Evolutionary conservation across 2,797 vertebrate species (phyloP).

Genomic region (Eremophila alpestris): DNA sequence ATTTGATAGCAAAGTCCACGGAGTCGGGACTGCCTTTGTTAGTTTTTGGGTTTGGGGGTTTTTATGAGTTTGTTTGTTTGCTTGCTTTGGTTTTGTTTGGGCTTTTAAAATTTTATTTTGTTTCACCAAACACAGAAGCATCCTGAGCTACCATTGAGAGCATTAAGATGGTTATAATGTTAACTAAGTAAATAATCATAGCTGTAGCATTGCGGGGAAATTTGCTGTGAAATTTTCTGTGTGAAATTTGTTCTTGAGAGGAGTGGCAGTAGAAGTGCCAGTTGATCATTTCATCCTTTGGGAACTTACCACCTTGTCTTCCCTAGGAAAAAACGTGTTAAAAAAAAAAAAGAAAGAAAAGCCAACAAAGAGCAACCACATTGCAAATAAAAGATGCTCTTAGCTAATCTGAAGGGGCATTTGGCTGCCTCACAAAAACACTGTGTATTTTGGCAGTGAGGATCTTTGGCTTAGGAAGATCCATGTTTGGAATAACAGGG

Average conservation of each 20-base stretch:
- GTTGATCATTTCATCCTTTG: not conserved
- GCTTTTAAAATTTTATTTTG: not conserved
- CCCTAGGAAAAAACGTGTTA: not conserved
- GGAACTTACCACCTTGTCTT: not conserved
- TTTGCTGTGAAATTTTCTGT: not conserved
- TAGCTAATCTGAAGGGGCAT: conserved; percentile 13
- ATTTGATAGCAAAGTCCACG: not conserved
- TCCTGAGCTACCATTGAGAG: not conserved
- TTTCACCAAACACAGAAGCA: not conserved
- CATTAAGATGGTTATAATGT: not conserved
- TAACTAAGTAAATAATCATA: not conserved
- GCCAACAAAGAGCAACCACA: not conserved
- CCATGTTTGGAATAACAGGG: conserved; percentile 45
- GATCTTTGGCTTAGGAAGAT: conserved; percentile 43
- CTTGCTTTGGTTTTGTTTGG: not conserved
- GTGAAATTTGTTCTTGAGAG: not conserved
- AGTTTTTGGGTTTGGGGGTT: not conserved
- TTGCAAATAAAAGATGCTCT: conserved; percentile 11
- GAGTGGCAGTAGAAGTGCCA: not conserved
- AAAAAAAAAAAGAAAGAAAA: not conserved
- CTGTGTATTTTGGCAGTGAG: conserved; percentile 42
- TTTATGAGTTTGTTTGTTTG: not conserved
- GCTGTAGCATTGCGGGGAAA: not conserved
- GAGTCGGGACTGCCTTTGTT: not conserved
- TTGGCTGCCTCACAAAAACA: conserved; percentile 44